A percentile compares a stretch with the other conserved stretches of the same genome.
phyloP scores from a whole-genome alignment of 2,113 vertebrate genomes.

The Forbesichthys papilliferus region DNA sequence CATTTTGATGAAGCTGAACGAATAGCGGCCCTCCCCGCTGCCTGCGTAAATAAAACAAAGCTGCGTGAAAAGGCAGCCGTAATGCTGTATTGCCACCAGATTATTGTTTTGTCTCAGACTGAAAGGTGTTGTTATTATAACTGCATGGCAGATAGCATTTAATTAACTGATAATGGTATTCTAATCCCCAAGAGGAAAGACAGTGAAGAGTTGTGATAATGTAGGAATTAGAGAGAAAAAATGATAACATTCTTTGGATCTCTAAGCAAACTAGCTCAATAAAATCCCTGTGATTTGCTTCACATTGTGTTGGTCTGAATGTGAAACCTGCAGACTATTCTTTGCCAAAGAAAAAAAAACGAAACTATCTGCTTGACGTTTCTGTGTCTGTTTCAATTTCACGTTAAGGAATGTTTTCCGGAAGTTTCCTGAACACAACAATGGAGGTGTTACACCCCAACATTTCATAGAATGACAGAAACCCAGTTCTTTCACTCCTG shows the following conservation, averaged over 20 bases:
- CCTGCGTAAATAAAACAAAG: slow-evolving; percentile 30
- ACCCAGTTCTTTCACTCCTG: slow-evolving; percentile 38
- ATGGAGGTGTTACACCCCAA: slow-evolving; percentile 30
- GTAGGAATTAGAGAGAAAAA: slow-evolving; percentile 35
- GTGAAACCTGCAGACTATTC: slow-evolving; percentile 39
- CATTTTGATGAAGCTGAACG: slow-evolving; percentile 30
- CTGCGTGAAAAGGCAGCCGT: slow-evolving; percentile 24
- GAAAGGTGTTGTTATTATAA: slow-evolving; percentile 56
- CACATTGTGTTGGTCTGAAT: slow-evolving; percentile 23
- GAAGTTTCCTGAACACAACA: slow-evolving; percentile 27
- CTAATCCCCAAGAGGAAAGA: slow-evolving; percentile 53
- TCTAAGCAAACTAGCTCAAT: slow-evolving; percentile 55
- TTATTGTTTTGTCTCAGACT: slow-evolving; percentile 41
- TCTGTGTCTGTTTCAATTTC: slow-evolving; percentile 36
- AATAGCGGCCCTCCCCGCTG: slow-evolving; percentile 23
- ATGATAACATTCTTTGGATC: slow-evolving; percentile 43
- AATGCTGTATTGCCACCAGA: slow-evolving; percentile 39
- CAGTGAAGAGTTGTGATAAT: slow-evolving; percentile 51
- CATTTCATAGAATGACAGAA: slow-evolving; percentile 43
- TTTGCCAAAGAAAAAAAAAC: slow-evolving; percentile 32
- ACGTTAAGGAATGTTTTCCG: slow-evolving; percentile 12
- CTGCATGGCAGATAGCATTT: slow-evolving; percentile 59
- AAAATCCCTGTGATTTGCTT: slow-evolving; percentile 57
- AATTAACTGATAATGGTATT: slow-evolving; percentile 69
- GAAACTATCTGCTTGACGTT: slow-evolving; percentile 23